These are phyloP conservation scores for Drosophila fungiperda DNA, from an alignment of 2,888 invertebrate species.

Conservation along the genomic window DNA sequence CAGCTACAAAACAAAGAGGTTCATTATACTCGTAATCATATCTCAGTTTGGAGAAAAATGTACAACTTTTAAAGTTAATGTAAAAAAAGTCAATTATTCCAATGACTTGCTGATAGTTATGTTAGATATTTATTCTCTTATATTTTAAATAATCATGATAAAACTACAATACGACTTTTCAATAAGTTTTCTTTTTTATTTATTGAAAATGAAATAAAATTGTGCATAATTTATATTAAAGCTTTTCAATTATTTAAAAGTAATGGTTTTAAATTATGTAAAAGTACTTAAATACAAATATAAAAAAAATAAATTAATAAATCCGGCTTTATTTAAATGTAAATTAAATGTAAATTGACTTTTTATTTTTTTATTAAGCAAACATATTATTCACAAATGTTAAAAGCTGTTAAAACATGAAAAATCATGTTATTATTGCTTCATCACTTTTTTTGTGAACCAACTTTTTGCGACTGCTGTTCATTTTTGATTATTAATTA, in stretches of 20 bases:
- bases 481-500: not conserved
- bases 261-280: not conserved
- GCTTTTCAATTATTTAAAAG: too few relatives aligned
- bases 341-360: not conserved
- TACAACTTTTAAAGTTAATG: not conserved
- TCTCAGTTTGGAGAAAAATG: not conserved
- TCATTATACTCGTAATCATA: not conserved
- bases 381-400: not conserved
- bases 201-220: not conserved
- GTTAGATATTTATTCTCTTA: not conserved
- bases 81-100: not conserved
- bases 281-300: not conserved
- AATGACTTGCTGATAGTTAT: not conserved
- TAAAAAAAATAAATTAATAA: not conserved
- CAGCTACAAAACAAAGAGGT: not conserved
- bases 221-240: too few relatives aligned
- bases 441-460: not conserved
- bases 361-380: not conserved
- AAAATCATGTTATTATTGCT: not conserved
- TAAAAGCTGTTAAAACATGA: not conserved
- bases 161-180: not conserved
- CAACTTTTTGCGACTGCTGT: not conserved
- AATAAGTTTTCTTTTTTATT: not conserved
- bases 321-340: not conserved
- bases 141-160: not conserved